Base-by-base conservation (phyloP, 2,113 vertebrate genomes). In the Sceloporus undulatus region DNA sequence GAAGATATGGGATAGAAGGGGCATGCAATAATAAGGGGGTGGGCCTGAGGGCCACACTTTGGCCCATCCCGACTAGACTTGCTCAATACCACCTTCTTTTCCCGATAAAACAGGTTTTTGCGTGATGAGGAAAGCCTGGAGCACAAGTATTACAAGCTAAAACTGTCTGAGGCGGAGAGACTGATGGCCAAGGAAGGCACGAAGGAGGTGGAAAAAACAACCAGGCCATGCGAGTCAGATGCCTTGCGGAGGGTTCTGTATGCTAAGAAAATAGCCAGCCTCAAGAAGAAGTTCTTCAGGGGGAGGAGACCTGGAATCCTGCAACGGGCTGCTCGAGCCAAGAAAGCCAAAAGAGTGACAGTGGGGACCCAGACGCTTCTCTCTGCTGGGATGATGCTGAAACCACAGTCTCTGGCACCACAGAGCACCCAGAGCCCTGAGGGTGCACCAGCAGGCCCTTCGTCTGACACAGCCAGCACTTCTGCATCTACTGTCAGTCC, bases 131-230 rank as follows among this genome's bases (percentile, higher is more conserved):
- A 94, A 2, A 97, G 97, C 66, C 94, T 96, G 21, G 97, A 97
- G 59, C 96, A 96, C 93, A 97, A 97, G 56, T 97, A 97, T 40
- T 97, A 96, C 81, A 95, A 93, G 23, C 94, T 97, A 90, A 96
- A 95, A 93, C 74, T 97, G 38, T 85, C 94, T 0, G 96, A 97
- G 87, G 71, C 73, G 62, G 94, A 97, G 42, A 91, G 93, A 29
- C 25, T 79, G 75, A 77, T 65, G 0, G 79, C 79, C 19, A 94
- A 86, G 62, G 91, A 93, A 27, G 90, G 23, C 5, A 78, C 23
- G 0, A 91, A 78, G 3, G 68, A 71, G 14, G 90, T 91, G 48
- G 92, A 91, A 85, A 95, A 92, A 1, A 66, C 88, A 0, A 88
- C 92, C 0, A 94, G 95, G 5, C 94, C 92, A 65, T 89, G 91